phyloP scores from a whole-genome alignment of 2,113 vertebrate species.

The Phasianus colchicus region DNA sequence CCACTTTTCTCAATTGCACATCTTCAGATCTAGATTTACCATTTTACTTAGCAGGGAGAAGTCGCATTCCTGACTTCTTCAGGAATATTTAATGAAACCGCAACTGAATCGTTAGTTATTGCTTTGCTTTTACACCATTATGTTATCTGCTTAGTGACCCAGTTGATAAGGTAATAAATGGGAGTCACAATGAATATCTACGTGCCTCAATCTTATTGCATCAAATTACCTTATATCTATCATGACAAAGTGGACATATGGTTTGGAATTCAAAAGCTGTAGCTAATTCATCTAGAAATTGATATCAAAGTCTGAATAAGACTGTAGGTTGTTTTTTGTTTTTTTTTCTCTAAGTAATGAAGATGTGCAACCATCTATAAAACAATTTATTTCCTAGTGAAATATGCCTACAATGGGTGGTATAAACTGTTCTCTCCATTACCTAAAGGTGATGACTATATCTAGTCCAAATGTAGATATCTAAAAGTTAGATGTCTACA shows the following conservation, averaged over 20 bases:
- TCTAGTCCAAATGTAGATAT: not conserved
- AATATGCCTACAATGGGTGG: not conserved
- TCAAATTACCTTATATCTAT: not conserved
- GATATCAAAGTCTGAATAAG: not conserved
- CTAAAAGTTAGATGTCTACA: not conserved
- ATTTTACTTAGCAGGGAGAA: not conserved
- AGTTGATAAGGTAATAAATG: not conserved
- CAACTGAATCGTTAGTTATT: not conserved
- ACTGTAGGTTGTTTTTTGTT: not conserved
- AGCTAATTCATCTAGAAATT: constrained; percentile 2
- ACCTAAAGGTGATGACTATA: not conserved
- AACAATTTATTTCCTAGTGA: not conserved
- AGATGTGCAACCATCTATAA: not conserved
- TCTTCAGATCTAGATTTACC: not conserved
- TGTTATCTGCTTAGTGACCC: constrained; percentile 9
- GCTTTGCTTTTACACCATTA: not conserved
- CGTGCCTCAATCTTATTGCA: not conserved
- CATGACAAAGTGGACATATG: not conserved
- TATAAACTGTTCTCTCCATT: not conserved
- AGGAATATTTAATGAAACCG: constrained; percentile 15
- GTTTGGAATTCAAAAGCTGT: constrained; percentile 5
- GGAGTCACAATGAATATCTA: constrained; percentile 10
- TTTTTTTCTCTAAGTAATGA: not conserved
- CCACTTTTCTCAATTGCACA: not conserved
- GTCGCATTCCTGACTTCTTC: not conserved